Evolutionary conservation across 2,113 vertebrate genomes (phyloP), one percentile per base, ranked within the genome.

Genomic region (Microtus montanus): DNA sequence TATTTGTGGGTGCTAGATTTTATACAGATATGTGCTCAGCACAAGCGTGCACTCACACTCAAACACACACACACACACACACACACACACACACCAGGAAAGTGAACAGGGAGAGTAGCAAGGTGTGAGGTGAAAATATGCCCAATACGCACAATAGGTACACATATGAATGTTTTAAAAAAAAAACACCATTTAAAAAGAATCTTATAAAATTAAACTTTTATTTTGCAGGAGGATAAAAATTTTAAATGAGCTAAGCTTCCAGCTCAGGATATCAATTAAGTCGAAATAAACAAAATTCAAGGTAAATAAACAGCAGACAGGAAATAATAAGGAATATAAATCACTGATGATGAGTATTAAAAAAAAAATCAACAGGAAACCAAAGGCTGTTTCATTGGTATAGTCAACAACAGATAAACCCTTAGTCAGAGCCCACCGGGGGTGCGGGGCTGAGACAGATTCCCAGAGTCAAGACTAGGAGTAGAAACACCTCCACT

Each of bases 241-340:
- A 47, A 7, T 54, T 93, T 90, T n/a, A 75, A 86, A 66, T 77
- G 14, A 88, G 13, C 5, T 85, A 95, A 75, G 20, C 75, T 94
- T 86, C 70, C 54, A 93, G 66, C 54, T 85, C 78, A 90, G 87
- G 11, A 87, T 80, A 95, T 70, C 73, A 68, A 96, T 64, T 63
- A 85, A 93, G 80, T 88, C 8, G 77, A 87, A 9, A 70, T 5
- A 75, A 75, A 95, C 24, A 92, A 90, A 49, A 90, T 64, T 70
- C 33, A 70, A 63, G 6, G n/a, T 75, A 44, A 13, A 44, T 75
- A 13, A 75, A 47, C 22, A 74, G 73, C 24, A 28, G 41, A 75
- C 3, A 11, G 24, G 73, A 75, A 44, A 75, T 79, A 92, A 75
- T 90, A 77, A 86, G 47, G 41, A 93, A 70, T 17, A 91, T 22